phyloP scores from a whole-genome alignment of 2,888 invertebrate genomes.

The Eulithis prunata region DNA sequence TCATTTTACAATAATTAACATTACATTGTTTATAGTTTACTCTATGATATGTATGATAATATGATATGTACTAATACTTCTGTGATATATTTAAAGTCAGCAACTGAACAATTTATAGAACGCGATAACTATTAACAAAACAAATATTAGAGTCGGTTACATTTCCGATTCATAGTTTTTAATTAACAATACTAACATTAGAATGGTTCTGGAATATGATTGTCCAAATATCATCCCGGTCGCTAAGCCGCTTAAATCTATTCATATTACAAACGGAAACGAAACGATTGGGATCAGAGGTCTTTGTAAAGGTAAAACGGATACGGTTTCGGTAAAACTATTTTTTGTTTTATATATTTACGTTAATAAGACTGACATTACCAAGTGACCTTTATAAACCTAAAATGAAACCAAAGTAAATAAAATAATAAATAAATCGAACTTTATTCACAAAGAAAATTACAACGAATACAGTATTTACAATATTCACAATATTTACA shows the following conservation, averaged over 20 bases:
- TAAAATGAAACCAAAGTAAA: background rate
- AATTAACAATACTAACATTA: constrained; percentile 25
- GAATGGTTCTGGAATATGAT: constrained; percentile 19
- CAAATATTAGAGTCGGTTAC: constrained; percentile 11
- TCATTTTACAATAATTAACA: too few relatives aligned
- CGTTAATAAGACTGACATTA: background rate
- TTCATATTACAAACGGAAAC: constrained; percentile 26
- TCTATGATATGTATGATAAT: too few relatives aligned
- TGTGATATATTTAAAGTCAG: too few relatives aligned
- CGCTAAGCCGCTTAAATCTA: constrained; percentile 18
- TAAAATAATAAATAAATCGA: too few relatives aligned
- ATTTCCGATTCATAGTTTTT: constrained; percentile 22
- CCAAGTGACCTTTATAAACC: background rate
- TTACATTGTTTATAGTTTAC: too few relatives aligned
- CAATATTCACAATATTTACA: too few relatives aligned
- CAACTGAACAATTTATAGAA: background rate
- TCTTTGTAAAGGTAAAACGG: constrained; percentile 15
- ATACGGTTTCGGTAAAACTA: constrained; percentile 11
- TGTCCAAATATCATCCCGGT: constrained; percentile 22
- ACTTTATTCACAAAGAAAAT: too few relatives aligned
- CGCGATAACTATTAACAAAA: constrained; percentile 15
- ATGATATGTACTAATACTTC: too few relatives aligned
- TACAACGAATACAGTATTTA: too few relatives aligned
- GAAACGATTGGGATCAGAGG: constrained; percentile 11
- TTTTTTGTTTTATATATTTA: constrained; percentile 8